phyloP scores from a whole-genome alignment of 2,888 invertebrate species.

The Xanthia togata region DNA sequence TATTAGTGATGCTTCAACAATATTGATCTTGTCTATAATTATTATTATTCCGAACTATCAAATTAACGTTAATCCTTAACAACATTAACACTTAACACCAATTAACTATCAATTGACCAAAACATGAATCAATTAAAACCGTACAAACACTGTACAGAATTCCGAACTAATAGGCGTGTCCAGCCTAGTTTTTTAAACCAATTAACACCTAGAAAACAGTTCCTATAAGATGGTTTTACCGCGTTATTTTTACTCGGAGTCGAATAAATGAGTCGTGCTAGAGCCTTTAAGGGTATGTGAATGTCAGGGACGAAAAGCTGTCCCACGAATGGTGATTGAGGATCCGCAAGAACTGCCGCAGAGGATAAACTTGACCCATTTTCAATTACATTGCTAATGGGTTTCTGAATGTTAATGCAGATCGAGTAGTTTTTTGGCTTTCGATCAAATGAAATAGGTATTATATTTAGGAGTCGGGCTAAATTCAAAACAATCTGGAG shows the following conservation, averaged over 20 bases:
- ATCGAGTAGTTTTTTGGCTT: constrained; percentile 47
- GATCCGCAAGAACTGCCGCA: constrained; percentile 27
- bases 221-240: constrained; percentile 2
- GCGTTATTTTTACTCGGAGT: constrained; percentile 15
- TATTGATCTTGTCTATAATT: neutral
- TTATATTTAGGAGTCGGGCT: constrained; percentile 1
- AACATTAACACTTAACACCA: neutral
- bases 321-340: constrained; percentile 23
- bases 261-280: constrained; percentile 24
- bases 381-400: constrained; percentile 48
- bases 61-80: neutral
- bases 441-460: constrained; percentile 42
- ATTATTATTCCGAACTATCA: neutral
- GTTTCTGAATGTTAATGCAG: constrained; percentile 47
- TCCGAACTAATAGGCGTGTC: constrained; percentile 17
- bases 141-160: constrained; percentile 4
- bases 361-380: constrained; percentile 66
- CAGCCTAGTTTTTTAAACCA: constrained; percentile 33
- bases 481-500: constrained; percentile 7
- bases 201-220: constrained; percentile 29
- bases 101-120: constrained; percentile 6
- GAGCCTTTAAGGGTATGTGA: constrained; percentile 18
- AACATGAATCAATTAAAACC: constrained; percentile 30
- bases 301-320: constrained; percentile 41
- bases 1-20: neutral